phyloP scores from a whole-genome alignment of 2,113 vertebrate genomes.

The Erpornis zantholeuca region DNA sequence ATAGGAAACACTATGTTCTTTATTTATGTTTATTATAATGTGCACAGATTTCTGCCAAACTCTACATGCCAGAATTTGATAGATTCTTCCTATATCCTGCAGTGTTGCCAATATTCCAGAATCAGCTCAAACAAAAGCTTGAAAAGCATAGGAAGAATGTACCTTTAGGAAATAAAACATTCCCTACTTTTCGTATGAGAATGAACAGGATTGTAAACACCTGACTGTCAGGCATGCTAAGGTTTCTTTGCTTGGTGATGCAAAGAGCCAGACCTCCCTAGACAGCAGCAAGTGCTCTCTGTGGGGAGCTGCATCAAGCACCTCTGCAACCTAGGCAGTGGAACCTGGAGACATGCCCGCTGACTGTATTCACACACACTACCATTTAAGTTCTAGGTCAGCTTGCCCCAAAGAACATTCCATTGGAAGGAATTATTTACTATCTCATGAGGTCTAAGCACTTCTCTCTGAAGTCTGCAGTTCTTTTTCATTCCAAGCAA shows the following conservation, averaged over 20 bases:
- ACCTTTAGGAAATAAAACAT: not conserved
- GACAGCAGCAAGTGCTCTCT: not conserved
- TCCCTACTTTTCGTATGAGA: not conserved
- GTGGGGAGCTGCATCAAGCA: not conserved
- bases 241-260: not conserved
- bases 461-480: not conserved
- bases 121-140: not conserved
- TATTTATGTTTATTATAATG: not conserved
- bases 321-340: too few relatives aligned
- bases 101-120: not conserved
- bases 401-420: not conserved
- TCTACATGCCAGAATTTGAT: not conserved
- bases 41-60: not conserved
- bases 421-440: not conserved
- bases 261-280: not conserved
- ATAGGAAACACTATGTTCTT: not conserved
- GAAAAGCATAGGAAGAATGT: not conserved
- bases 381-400: too few relatives aligned
- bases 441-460: not conserved
- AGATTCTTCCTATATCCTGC: not conserved
- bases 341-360: not conserved
- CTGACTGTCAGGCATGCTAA: not conserved
- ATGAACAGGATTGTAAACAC: not conserved
- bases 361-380: accelerated
- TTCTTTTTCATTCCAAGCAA: not conserved